Conservation (phyloP, 2,888 invertebrate genomes). For the Rhimphoctona megacephalus region DNA sequence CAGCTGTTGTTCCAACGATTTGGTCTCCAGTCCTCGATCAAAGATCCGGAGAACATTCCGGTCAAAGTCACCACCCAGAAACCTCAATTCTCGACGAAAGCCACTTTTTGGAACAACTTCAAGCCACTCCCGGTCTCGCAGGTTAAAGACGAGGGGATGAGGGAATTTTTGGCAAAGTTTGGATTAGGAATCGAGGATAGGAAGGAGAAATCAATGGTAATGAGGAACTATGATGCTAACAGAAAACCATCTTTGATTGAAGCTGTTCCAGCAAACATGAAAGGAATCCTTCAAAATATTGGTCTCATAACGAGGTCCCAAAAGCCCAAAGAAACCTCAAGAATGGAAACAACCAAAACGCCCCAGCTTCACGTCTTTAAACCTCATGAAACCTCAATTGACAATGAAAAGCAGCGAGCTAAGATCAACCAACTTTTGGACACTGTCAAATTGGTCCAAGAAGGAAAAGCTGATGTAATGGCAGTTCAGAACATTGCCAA, state of each 20-base stretch:
- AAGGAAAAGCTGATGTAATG: constrained; percentile 79
- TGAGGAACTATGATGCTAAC: constrained; percentile 28
- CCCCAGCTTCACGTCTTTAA: constrained; percentile 83
- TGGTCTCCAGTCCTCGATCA: constrained; percentile 76
- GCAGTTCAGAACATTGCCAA: constrained; percentile 79
- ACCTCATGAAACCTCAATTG: constrained; percentile 77
- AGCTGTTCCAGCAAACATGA: constrained; percentile 82
- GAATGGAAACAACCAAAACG: constrained; percentile 41
- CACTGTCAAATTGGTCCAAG: constrained; percentile 81
- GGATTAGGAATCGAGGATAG: constrained; percentile 81
- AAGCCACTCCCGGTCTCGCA: constrained; percentile 84
- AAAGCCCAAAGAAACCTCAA: neutral
- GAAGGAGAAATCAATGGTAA: constrained; percentile 78
- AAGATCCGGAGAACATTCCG: constrained; percentile 12
- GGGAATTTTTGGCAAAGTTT: constrained; percentile 84
- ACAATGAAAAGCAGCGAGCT: constrained; percentile 85
- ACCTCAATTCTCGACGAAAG: constrained; percentile 65
- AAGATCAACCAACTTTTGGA: constrained; percentile 83
- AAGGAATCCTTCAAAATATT: constrained; percentile 82
- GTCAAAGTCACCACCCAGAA: constrained; percentile 70
- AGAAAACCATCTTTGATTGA: constrained; percentile 76
- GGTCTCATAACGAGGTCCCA: constrained; percentile 78
- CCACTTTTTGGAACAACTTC: constrained; percentile 83
- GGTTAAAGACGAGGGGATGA: constrained; percentile 83
- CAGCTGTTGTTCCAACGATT: constrained; percentile 81